These are phyloP conservation scores for Etia nguti DNA, from an alignment of 2,113 vertebrate genomes.

Conservation along the genomic window DNA sequence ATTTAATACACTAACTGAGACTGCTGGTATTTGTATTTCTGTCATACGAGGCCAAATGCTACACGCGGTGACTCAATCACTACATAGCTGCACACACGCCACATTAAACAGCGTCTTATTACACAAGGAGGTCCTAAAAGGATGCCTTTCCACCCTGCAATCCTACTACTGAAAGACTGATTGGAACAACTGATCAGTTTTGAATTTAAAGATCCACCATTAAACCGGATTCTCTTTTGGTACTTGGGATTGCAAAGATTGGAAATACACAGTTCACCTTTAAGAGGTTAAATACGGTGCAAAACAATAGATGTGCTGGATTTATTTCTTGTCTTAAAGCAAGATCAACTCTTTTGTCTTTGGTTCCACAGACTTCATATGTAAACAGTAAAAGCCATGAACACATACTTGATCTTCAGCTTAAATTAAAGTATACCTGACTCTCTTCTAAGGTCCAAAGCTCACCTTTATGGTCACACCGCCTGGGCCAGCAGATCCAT, in stretches of 20 bases:
- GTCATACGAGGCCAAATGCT: not conserved
- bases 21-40: conserved; percentile 46
- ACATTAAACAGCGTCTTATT: conserved; percentile 47
- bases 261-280: not conserved
- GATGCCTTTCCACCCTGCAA: not conserved
- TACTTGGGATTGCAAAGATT: not conserved
- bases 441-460: not conserved
- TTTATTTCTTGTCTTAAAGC: not conserved
- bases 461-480: conserved; percentile 44
- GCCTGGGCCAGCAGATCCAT: not conserved
- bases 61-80: conserved; percentile 11
- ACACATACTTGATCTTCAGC: not conserved
- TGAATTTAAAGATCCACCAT: not conserved
- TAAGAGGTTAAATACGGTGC: not conserved
- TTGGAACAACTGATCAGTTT: not conserved
- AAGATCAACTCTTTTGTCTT: not conserved
- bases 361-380: not conserved
- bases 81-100: conserved; percentile 41
- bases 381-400: not conserved
- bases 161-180: conserved; percentile 6
- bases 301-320: not conserved
- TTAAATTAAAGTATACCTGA: not conserved
- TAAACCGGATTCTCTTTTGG: not conserved
- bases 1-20: conserved; percentile 46
- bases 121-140: conserved; percentile 3